Conservation (phyloP, 1,140 invertebrate genomes). For the Drosophila pseudoobscura region DNA sequence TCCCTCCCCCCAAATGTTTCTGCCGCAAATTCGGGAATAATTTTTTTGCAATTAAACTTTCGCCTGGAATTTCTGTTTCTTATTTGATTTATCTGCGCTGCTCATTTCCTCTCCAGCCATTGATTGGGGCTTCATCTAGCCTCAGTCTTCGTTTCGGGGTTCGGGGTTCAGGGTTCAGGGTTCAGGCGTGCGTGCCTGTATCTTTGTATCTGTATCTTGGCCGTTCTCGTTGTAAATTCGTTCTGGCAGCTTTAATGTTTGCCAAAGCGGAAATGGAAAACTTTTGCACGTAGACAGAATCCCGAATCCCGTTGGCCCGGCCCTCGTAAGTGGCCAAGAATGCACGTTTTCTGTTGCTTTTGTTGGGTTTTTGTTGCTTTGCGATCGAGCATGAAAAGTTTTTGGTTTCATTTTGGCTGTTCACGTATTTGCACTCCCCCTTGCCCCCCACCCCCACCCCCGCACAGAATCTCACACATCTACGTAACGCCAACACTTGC, state of each 20-base stretch:
- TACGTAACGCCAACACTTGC: slow-evolving; percentile 15
- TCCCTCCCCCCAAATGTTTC: neutral
- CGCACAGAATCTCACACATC: slow-evolving; percentile 7
- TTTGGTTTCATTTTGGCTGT: slow-evolving; percentile 78
- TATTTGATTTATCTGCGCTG: slow-evolving; percentile 70
- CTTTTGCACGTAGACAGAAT: slow-evolving; percentile 66
- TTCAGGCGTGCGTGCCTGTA: slow-evolving; percentile 50
- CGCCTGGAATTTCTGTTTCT: slow-evolving; percentile 27
- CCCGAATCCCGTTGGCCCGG: neutral
- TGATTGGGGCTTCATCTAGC: slow-evolving; percentile 53
- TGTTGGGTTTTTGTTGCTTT: slow-evolving; percentile 36
- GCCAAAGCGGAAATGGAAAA: slow-evolving; percentile 80
- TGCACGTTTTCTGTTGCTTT: slow-evolving; percentile 61
- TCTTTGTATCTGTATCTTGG: slow-evolving; percentile 27
- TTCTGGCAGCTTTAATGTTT: slow-evolving; percentile 80
- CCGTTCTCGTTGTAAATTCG: slow-evolving; percentile 70
- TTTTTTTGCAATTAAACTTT: slow-evolving; percentile 44
- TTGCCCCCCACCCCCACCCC: neutral
- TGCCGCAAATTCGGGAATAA: neutral
- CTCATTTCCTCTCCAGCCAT: slow-evolving; percentile 68
- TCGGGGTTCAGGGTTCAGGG: slow-evolving; percentile 22
- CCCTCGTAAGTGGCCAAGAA: slow-evolving; percentile 67
- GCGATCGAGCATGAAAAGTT: slow-evolving; percentile 81
- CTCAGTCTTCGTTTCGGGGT: neutral
- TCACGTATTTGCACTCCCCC: slow-evolving; percentile 43